Percentiles rank a stretch among this genome's conserved stretches.
phyloP scores from a whole-genome alignment of 2,888 invertebrate genomes.

The Oscheius sp. region DNA sequence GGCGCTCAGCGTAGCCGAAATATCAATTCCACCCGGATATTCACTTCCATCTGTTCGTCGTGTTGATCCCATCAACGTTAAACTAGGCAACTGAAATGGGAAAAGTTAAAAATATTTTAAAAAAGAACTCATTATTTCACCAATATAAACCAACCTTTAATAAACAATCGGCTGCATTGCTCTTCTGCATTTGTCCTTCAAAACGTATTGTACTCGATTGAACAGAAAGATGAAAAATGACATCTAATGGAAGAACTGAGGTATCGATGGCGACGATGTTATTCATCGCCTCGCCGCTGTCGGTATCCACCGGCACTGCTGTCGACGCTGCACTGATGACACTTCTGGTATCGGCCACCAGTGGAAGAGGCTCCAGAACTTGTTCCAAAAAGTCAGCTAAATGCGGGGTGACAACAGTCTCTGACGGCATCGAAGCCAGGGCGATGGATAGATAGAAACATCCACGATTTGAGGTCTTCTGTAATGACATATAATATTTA shows the following conservation, averaged over 20 bases:
- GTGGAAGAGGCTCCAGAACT: constrained; percentile 63
- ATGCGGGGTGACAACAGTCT: constrained; percentile 95
- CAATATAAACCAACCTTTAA: no score
- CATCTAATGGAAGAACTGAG: constrained; percentile 92
- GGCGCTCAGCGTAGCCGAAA: constrained; percentile 93
- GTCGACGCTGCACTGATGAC: constrained; percentile 30
- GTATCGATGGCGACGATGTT: constrained; percentile 63
- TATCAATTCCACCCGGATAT: constrained; percentile 77
- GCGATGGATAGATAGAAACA: constrained; percentile 92
- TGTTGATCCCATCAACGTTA: constrained; percentile 95
- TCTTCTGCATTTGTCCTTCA: constrained; percentile 63
- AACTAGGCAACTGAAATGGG: constrained; percentile 83
- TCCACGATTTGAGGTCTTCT: constrained; percentile 76
- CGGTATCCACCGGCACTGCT: constrained; percentile 15
- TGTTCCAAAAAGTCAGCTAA: constrained; percentile 91
- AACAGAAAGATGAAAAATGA: constrained; percentile 97
- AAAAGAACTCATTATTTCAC: no score
- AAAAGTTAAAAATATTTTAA: no score
- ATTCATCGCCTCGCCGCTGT: no score
- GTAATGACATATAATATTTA: no score
- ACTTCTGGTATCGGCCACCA: constrained; percentile 26
- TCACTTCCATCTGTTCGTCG: constrained; percentile 51
- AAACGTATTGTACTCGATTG: constrained; percentile 95
- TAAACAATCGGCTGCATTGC: constrained; percentile 63
- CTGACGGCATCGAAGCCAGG: constrained; percentile 93